phyloP scores from a whole-genome alignment of 2,888 invertebrate genomes.

The Lapara coniferarum region DNA sequence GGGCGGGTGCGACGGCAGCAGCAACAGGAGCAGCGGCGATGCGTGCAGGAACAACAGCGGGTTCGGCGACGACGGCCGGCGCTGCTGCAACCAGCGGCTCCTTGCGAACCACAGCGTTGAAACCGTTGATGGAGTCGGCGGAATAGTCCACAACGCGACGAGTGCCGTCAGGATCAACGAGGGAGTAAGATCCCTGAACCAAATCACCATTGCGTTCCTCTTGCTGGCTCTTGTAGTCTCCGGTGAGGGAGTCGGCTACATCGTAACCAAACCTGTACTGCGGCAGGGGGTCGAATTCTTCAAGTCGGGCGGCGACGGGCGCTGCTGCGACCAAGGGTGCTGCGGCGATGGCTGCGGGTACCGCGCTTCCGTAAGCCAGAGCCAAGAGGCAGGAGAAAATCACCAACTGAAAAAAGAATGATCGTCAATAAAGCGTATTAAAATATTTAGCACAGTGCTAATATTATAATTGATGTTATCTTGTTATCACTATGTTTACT shows the following conservation, averaged over 20 bases:
- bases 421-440: not conserved
- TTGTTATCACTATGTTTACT: conserved; percentile 27
- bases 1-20: conserved; percentile 77
- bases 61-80: conserved; percentile 66
- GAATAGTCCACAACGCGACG: conserved; percentile 70
- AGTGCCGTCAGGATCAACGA: conserved; percentile 74
- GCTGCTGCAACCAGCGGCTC: conserved; percentile 65
- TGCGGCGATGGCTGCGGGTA: conserved; percentile 59
- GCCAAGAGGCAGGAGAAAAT: conserved; percentile 72
- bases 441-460: not conserved
- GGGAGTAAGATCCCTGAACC: conserved; percentile 75
- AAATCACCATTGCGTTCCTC: conserved; percentile 83
- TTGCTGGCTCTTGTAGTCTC: conserved; percentile 74
- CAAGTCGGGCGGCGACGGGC: conserved; percentile 62
- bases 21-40: conserved; percentile 51
- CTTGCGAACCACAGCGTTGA: conserved; percentile 74
- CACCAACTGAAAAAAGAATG: conserved; percentile 63
- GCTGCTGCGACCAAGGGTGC: conserved; percentile 60
- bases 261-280: conserved; percentile 81
- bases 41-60: conserved; percentile 54
- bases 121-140: conserved; percentile 72
- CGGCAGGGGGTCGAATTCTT: conserved; percentile 82
- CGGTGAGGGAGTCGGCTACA: conserved; percentile 73
- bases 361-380: conserved; percentile 62
- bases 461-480: not conserved